Evolutionary conservation across 2,113 vertebrate genomes (phyloP).

Genomic region (Sinocyclocheilus anophthalmus): DNA sequence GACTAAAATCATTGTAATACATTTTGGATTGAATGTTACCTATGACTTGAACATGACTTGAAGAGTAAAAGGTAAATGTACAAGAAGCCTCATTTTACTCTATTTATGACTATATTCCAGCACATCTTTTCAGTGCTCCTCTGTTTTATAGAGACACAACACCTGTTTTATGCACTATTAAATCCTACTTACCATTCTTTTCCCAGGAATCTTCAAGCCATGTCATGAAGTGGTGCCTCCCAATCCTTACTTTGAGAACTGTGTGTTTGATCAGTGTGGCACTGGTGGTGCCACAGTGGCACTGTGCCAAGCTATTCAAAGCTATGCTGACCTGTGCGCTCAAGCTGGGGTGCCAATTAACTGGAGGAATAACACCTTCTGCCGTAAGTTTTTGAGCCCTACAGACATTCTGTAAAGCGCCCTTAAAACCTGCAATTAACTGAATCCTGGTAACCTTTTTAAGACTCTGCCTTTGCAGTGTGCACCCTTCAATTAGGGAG

Average conservation of each 20-base stretch:
- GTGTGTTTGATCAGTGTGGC: slow-evolving; percentile 83
- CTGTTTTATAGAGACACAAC: background rate
- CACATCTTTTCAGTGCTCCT: slow-evolving; percentile 17
- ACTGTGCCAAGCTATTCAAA: slow-evolving; percentile 84
- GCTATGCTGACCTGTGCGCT: slow-evolving; percentile 82
- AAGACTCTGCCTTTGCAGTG: slow-evolving; percentile 8
- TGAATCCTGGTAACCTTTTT: slow-evolving; percentile 21
- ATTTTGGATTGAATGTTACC: background rate
- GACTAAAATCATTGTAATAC: background rate
- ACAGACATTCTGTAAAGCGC: background rate
- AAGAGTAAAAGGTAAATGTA: background rate
- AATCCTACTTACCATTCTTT: background rate
- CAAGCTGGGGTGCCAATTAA: slow-evolving; percentile 75
- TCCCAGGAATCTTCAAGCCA: slow-evolving; percentile 81
- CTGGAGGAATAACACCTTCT: too few species aligned
- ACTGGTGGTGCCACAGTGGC: slow-evolving; percentile 76
- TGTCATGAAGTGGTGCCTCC: slow-evolving; percentile 79
- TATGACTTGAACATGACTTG: background rate
- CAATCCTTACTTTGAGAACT: slow-evolving; percentile 79
- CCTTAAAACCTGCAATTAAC: slow-evolving; percentile 16
- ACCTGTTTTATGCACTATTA: slow-evolving; percentile 22
- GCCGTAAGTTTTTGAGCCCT: slow-evolving; percentile 78
- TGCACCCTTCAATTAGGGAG: background rate
- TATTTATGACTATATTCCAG: background rate
- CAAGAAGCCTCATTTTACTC: background rate